These are phyloP conservation scores for Semotilus atromaculatus DNA, from an alignment of 2,797 vertebrate genomes.

Conservation along the genomic window DNA sequence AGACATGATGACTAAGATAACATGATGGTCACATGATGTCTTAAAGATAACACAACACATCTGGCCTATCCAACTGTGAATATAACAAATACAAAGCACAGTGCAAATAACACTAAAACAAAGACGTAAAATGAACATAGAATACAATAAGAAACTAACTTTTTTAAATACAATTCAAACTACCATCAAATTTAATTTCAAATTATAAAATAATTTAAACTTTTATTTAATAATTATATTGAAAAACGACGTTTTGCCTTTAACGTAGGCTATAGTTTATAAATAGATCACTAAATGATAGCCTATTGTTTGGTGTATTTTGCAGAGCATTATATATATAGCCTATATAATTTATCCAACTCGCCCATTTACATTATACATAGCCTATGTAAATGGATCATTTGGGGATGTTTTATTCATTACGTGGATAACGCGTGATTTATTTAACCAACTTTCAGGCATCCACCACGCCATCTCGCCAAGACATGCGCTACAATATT, in stretches of 20 bases:
- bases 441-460: constrained; percentile 3
- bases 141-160: background rate
- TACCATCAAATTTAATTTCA: background rate
- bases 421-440: background rate
- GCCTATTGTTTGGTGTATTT: background rate
- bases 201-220: background rate
- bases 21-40: background rate
- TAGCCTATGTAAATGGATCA: background rate
- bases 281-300: background rate
- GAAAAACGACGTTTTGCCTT: background rate
- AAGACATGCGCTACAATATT: constrained; percentile 14
- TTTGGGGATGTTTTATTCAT: background rate
- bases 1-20: constrained; percentile 6
- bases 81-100: background rate
- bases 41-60: background rate
- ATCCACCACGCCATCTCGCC: background rate
- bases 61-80: background rate
- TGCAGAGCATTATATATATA: background rate
- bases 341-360: too few relatives aligned
- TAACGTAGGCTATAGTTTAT: too few relatives aligned
- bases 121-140: background rate
- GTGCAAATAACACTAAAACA: background rate
- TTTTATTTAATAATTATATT: background rate
- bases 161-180: background rate
- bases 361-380: background rate